These are phyloP conservation scores for Seira sanloemensis DNA, from an alignment of 2,888 invertebrate genomes.

Conservation along the genomic window DNA sequence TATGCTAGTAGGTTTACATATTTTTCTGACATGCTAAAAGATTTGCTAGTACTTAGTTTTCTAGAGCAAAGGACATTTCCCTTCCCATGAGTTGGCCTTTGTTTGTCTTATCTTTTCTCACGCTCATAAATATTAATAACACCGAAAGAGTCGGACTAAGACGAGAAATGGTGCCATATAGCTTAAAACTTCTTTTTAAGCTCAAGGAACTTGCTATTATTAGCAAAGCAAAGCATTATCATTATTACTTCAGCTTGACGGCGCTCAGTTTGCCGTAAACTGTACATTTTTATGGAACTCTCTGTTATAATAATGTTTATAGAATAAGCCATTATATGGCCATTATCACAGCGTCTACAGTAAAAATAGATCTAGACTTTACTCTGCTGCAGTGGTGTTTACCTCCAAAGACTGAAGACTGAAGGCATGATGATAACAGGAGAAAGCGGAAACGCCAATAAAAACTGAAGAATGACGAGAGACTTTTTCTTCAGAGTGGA, in stretches of 20 bases:
- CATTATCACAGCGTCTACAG: not conserved
- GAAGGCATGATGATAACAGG: not conserved
- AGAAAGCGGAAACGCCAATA: not conserved
- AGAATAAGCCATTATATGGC: not conserved
- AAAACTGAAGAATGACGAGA: not conserved
- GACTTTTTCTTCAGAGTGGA: not conserved
- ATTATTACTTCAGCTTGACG: not conserved
- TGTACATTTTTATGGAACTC: too few relatives aligned
- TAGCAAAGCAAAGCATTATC: not conserved
- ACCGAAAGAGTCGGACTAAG: constrained; percentile 7
- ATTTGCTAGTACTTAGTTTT: too few relatives aligned
- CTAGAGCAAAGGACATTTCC: too few relatives aligned
- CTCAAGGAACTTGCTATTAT: not conserved
- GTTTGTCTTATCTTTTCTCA: constrained; percentile 14
- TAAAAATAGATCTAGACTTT: not conserved
- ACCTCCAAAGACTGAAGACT: not conserved
- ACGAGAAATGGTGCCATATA: too few relatives aligned
- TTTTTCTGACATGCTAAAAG: too few relatives aligned
- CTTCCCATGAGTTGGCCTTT: too few relatives aligned
- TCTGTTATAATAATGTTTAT: not conserved
- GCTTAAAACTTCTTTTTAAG: not conserved
- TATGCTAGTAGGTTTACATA: too few relatives aligned
- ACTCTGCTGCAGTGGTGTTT: not conserved
- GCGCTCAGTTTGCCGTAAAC: not conserved
- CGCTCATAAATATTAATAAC: constrained; percentile 58